phyloP scores from a whole-genome alignment of 1,140 invertebrate genomes.

The Rhyacophila brunnea region DNA sequence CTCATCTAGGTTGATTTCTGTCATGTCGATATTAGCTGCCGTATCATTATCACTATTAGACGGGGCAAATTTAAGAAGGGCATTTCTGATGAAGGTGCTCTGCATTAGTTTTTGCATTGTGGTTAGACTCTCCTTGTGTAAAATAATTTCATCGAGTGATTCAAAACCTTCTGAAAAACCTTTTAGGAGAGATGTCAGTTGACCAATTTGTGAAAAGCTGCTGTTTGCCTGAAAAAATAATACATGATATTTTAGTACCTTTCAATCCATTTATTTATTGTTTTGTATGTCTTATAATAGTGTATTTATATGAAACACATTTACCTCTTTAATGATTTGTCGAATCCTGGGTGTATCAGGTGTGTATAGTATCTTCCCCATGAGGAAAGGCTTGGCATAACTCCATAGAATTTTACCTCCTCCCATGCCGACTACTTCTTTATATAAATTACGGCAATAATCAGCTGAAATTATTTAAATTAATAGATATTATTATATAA shows the following conservation, averaged over 20 bases:
- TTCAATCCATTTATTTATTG: not conserved
- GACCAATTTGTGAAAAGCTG: slow-evolving; percentile 57
- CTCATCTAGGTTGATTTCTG: slow-evolving; percentile 41
- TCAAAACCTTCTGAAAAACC: slow-evolving; percentile 50
- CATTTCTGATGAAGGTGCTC: slow-evolving; percentile 33
- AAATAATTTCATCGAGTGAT: slow-evolving; percentile 47
- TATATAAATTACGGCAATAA: slow-evolving; percentile 62
- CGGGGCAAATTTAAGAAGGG: slow-evolving; percentile 31
- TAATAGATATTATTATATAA: too few species aligned
- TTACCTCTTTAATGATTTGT: slow-evolving; percentile 56
- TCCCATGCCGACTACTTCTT: slow-evolving; percentile 56
- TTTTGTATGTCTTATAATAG: not conserved
- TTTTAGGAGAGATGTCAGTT: slow-evolving; percentile 49
- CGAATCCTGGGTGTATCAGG: slow-evolving; percentile 51
- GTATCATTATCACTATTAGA: not conserved
- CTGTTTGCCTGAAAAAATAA: slow-evolving; percentile 52
- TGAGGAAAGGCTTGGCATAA: slow-evolving; percentile 63
- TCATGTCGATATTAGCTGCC: not conserved
- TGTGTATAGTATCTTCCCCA: slow-evolving; percentile 63
- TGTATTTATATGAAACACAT: slow-evolving; percentile 5
- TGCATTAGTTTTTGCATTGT: slow-evolving; percentile 49
- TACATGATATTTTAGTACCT: not conserved
- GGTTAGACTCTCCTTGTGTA: slow-evolving; percentile 49
- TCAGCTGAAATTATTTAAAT: slow-evolving; percentile 48
- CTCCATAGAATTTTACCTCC: slow-evolving; percentile 68